phyloP scores from a whole-genome alignment of 2,888 invertebrate species.

The Drosophila monieri region DNA sequence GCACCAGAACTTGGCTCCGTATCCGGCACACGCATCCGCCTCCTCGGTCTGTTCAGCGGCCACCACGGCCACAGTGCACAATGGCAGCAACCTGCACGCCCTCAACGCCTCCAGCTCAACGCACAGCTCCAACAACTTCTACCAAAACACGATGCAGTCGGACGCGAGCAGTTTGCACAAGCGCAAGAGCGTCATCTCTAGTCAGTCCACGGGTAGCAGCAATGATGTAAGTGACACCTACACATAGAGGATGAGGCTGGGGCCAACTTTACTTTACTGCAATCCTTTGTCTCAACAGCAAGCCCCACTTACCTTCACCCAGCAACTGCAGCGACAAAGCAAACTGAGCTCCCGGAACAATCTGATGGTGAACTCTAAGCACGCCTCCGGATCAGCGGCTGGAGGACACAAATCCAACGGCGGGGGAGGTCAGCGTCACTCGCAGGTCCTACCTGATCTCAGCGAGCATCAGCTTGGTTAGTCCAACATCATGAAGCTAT shows the following conservation, averaged over 20 bases:
- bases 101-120: constrained; percentile 84
- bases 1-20: constrained; percentile 75
- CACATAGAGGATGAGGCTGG: background rate
- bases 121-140: constrained; percentile 84
- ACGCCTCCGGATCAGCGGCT: constrained; percentile 68
- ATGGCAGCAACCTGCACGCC: constrained; percentile 78
- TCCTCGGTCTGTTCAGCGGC: constrained; percentile 81
- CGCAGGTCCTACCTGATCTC: constrained; percentile 83
- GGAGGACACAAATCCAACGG: constrained; percentile 61
- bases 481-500: constrained; percentile 3
- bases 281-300: constrained; percentile 56
- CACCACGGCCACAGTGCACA: constrained; percentile 79
- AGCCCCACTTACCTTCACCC: constrained; percentile 94
- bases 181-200: constrained; percentile 84
- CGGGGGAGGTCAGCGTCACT: constrained; percentile 80
- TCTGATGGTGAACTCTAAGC: constrained; percentile 82
- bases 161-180: constrained; percentile 84
- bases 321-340: constrained; percentile 90
- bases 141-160: constrained; percentile 84
- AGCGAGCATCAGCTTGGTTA: constrained; percentile 84
- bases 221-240: constrained; percentile 80
- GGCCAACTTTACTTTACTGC: background rate
- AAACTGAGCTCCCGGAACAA: constrained; percentile 83
- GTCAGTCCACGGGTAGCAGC: constrained; percentile 84
- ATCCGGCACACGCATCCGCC: constrained; percentile 76